phyloP scores from a whole-genome alignment of 2,113 vertebrate genomes.

The Anhinga rufa region DNA sequence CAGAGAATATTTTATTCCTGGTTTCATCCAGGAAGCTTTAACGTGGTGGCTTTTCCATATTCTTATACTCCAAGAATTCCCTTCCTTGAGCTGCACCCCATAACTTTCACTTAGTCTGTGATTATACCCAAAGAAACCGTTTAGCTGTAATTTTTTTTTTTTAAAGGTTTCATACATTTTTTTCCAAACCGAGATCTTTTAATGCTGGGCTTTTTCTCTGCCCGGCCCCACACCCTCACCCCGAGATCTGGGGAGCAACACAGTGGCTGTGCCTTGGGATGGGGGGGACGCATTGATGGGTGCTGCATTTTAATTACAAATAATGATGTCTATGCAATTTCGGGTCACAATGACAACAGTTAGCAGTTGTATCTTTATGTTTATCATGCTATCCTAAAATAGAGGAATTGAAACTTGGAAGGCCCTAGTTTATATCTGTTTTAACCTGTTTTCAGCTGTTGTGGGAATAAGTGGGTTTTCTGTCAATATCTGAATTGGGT shows the following conservation, averaged over 20 bases:
- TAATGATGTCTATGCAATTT: fast-evolving
- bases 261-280: fast-evolving
- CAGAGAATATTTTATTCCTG: neutral
- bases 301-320: neutral
- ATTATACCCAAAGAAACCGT: neutral
- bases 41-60: neutral
- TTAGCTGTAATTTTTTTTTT: neutral
- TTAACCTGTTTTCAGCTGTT: neutral
- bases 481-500: neutral
- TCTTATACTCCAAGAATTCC: neutral
- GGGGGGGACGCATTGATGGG: fast-evolving
- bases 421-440: neutral
- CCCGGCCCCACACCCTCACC: neutral
- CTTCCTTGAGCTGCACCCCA: neutral
- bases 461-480: neutral
- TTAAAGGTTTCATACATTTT: neutral
- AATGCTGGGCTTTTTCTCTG: neutral
- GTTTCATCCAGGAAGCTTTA: neutral
- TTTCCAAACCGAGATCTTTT: neutral
- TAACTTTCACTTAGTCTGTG: neutral
- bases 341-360: fast-evolving
- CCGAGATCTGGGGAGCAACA: neutral
- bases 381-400: neutral
- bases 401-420: neutral
- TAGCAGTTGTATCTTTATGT: neutral